phyloP scores from a whole-genome alignment of 2,888 invertebrate genomes.

The Ophioninae sp. region DNA sequence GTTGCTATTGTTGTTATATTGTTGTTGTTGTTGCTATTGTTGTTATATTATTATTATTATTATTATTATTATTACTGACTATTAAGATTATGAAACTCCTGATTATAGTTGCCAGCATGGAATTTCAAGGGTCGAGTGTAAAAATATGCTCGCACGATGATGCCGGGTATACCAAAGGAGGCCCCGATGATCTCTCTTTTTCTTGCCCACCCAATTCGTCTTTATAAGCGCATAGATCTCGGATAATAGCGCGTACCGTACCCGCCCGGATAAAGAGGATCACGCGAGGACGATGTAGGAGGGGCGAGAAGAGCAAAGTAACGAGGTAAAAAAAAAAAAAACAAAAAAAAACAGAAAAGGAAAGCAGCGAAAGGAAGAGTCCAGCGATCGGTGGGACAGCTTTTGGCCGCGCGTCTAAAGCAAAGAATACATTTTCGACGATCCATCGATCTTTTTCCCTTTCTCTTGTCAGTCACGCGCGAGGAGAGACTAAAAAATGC shows the following conservation, averaged over 20 bases:
- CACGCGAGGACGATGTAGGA: conserved; percentile 16
- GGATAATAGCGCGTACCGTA: not conserved
- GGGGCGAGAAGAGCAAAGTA: not conserved
- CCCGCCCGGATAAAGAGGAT: conserved; percentile 4
- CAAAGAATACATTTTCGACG: conserved; percentile 30
- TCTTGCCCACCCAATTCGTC: conserved; percentile 40
- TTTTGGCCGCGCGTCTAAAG: conserved; percentile 17
- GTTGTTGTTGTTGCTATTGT: not conserved
- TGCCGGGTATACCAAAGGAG: conserved; percentile 24
- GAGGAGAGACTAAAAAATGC: conserved; percentile 36
- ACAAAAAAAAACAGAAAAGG: conserved; percentile 6
- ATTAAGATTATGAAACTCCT: not conserved
- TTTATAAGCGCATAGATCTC: not conserved
- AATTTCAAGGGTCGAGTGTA: conserved; percentile 29
- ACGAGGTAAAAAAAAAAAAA: not conserved
- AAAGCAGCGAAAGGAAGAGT: conserved; percentile 40
- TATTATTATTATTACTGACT: not conserved
- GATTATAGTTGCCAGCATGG: conserved; percentile 21
- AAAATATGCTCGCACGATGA: conserved; percentile 24
- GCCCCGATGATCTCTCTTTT: not conserved
- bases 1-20: not conserved
- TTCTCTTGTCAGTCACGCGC: conserved; percentile 55
- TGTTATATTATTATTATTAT: not conserved
- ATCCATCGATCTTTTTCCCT: conserved; percentile 59
- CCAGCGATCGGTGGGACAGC: conserved; percentile 33